Base-by-base conservation (phyloP, 1,140 invertebrate species). In the Eurytemora carolleeae region DNA sequence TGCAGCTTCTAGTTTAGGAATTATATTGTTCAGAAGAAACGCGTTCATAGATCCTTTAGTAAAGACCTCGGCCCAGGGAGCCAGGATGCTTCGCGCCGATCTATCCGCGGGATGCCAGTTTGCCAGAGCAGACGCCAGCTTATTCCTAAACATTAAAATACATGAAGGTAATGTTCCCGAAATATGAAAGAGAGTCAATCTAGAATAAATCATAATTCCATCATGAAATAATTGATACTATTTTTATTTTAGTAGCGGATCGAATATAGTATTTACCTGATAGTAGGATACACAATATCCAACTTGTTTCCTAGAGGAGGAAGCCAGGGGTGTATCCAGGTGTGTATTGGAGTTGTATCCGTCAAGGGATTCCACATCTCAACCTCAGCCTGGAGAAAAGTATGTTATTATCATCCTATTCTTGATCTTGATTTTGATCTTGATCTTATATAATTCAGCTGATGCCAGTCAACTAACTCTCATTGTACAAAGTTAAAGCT, bases 251-350 rank as follows among this genome's bases (percentile, higher is more conserved):
- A n/a, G n/a, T n/a, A n/a, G n/a, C n/a, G n/a, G n/a, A n/a, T n/a
- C n/a, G n/a, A n/a, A n/a, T n/a, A n/a, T n/a, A n/a, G n/a, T n/a
- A n/a, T n/a, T n/a, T n/a, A n/a, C n/a, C 94, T 78, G 63, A 99
- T 88, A 22, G 84, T 81, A n/a, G 89, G 86, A 75, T 93, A 97
- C 3, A 96, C 81, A 1, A 81, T 80, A 66, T 88, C 83, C 67
- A 97, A 71, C 55, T 79, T 76, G 65, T 68, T 63, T 79, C 82
- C 78, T 71, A 91, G 78, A 21, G 85, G 70, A 3, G 82, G 82
- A 44, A 90, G 76, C 94, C 94, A 99, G 0, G 95, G 95, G 73
- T 95, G 83, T 61, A 97, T 81, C 95, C 95, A 99, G 3, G 82
- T 79, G 73, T 98, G 92, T 65, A 98, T 87, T 1, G 93, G 92